Evolutionary conservation across 1,140 invertebrate species (phyloP).

Genomic region (Listronotus oregonensis): DNA sequence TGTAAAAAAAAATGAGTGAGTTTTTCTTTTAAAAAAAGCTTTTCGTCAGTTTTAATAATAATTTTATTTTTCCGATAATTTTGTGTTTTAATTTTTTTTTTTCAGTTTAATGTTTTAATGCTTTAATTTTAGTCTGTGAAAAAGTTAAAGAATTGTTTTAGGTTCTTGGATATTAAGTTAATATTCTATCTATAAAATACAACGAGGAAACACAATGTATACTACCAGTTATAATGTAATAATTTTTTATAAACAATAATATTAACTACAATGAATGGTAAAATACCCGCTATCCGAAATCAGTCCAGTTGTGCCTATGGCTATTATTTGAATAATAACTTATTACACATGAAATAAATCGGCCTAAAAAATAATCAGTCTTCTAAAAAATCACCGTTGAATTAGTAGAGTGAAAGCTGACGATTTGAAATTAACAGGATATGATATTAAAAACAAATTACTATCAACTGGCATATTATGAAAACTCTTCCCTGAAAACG

Average conservation of each 20-base stretch:
- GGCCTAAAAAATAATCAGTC: slow-evolving; percentile 13
- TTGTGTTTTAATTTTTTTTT: too few relatives aligned
- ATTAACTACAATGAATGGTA: not conserved
- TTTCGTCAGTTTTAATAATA: too few relatives aligned
- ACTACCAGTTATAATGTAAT: not conserved
- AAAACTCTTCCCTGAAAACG: slow-evolving; percentile 6
- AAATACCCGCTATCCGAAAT: slow-evolving; percentile 11
- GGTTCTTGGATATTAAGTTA: too few relatives aligned
- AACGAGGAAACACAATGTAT: too few relatives aligned
- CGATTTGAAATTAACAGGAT: slow-evolving; percentile 29
- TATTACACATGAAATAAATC: not conserved
- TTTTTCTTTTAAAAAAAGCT: too few relatives aligned
- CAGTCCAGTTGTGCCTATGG: slow-evolving; percentile 12
- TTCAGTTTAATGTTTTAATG: too few relatives aligned
- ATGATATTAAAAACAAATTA: slow-evolving; percentile 10
- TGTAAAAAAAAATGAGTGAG: too few relatives aligned
- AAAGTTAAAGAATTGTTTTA: too few relatives aligned
- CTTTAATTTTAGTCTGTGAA: too few relatives aligned
- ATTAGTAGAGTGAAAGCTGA: slow-evolving; percentile 7
- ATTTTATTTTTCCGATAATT: too few relatives aligned
- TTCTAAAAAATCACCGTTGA: slow-evolving; percentile 16
- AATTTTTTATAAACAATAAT: not conserved
- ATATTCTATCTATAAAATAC: too few relatives aligned
- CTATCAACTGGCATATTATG: slow-evolving; percentile 15
- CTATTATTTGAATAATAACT: not conserved